A percentile compares a stretch with the other conserved stretches of the same genome.
phyloP scores from a whole-genome alignment of 2,113 vertebrate genomes.

The Periophthalmus modestus region DNA sequence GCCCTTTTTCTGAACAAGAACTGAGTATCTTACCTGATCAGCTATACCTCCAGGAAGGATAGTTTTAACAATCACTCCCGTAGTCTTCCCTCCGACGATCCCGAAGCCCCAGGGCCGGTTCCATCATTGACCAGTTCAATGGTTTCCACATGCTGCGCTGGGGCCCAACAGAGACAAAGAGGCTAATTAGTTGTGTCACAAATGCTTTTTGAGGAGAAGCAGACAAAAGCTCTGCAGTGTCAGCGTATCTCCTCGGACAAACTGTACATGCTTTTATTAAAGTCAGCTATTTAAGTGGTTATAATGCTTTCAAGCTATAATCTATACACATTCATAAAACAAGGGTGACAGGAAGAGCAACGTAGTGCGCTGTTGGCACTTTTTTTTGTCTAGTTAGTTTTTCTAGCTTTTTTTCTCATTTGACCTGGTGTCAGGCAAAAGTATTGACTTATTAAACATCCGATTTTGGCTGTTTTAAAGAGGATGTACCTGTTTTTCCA shows the following conservation, averaged over 20 bases:
- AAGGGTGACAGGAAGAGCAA: not conserved
- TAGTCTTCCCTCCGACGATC: conserved; percentile 92
- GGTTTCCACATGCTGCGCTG: conserved; percentile 91
- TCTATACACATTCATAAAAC: conserved; percentile 5
- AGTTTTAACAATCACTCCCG: conserved; percentile 94
- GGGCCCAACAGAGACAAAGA: conserved; percentile 15
- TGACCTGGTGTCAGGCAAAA: too few relatives aligned
- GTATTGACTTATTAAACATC: too few relatives aligned
- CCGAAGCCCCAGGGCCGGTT: conserved; percentile 92
- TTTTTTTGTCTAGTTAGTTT: not conserved
- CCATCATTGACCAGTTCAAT: conserved; percentile 94
- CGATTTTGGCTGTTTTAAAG: too few relatives aligned
- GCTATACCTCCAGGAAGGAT: conserved; percentile 93
- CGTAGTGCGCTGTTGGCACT: conserved; percentile 6
- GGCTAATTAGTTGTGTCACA: conserved; percentile 1
- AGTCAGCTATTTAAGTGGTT: conserved; percentile 6
- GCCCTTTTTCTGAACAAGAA: not conserved
- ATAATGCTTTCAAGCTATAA: conserved; percentile 2
- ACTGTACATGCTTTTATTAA: not conserved
- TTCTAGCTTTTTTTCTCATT: too few relatives aligned
- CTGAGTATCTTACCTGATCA: conserved; percentile 83
- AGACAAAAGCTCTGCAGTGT: not conserved
- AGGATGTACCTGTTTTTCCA: too few relatives aligned
- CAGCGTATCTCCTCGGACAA: conserved; percentile 1
- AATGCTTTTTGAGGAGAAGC: conserved; percentile 3